Percentiles rank a stretch among this genome's conserved stretches.
These are phyloP conservation scores for Oreochromis spilurus DNA, from an alignment of 2,113 vertebrate genomes.

Conservation along the genomic window DNA sequence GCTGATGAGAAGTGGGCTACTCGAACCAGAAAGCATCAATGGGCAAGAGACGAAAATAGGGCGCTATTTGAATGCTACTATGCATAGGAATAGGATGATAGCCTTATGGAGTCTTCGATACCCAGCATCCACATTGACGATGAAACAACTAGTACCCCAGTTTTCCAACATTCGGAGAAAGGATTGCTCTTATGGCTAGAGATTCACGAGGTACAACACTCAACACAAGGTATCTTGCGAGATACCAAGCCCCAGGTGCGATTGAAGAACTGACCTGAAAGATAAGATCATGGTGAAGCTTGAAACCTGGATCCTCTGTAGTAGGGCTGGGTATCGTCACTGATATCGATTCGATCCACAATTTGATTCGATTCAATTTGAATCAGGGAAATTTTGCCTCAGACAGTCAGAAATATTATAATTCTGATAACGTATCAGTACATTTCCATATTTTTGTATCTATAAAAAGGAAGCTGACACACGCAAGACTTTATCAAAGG, in stretches of 20 bases:
- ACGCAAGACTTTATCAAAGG: too few species aligned
- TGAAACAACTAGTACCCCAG: background rate
- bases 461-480: too few species aligned
- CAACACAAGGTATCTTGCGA: background rate
- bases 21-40: background rate
- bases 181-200: background rate
- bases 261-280: background rate
- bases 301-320: background rate
- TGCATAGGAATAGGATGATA: background rate
- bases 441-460: too few species aligned
- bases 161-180: background rate
- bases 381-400: too few species aligned
- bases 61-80: background rate
- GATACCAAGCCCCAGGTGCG: too few species aligned
- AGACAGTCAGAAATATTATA: too few species aligned
- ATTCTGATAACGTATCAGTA: too few species aligned
- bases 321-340: background rate
- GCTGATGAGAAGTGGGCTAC: background rate
- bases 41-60: background rate
- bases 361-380: too few species aligned
- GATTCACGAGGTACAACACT: background rate
- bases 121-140: background rate
- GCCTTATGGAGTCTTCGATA: background rate
- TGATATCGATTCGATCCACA: too few species aligned
- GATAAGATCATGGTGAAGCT: background rate